phyloP scores from a whole-genome alignment of 2,113 vertebrate genomes.

The Catharus minimus region DNA sequence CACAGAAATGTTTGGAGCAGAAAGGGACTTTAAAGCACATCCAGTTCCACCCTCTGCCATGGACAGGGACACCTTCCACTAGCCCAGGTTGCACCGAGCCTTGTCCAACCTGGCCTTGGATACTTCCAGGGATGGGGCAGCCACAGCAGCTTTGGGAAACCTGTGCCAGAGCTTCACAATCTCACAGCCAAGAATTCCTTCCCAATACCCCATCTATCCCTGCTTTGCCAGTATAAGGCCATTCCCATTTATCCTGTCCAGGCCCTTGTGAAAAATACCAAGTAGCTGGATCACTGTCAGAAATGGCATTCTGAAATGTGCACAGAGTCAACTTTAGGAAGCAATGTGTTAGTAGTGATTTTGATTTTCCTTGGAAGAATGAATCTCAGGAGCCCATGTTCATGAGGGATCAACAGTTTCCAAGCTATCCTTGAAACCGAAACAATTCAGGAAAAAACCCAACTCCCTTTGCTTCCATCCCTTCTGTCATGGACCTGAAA shows the following conservation, averaged over 20 bases:
- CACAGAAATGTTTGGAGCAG: neutral
- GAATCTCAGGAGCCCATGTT: neutral
- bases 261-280: neutral
- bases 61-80: neutral
- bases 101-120: neutral
- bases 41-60: rapidly evolving
- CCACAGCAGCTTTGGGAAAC: neutral
- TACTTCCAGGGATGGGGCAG: neutral
- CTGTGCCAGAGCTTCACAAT: rapidly evolving
- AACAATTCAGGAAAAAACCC: neutral
- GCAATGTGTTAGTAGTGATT: neutral
- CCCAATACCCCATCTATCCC: neutral
- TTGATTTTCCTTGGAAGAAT: neutral
- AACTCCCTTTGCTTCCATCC: neutral
- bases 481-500: neutral
- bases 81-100: rapidly evolving
- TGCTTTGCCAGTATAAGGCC: neutral
- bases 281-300: neutral
- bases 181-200: neutral
- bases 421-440: neutral
- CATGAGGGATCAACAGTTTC: neutral
- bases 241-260: neutral
- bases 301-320: neutral
- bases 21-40: neutral
- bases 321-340: neutral